Conservation (phyloP, 2,888 invertebrate genomes). For the Diachrysia chrysitis region DNA sequence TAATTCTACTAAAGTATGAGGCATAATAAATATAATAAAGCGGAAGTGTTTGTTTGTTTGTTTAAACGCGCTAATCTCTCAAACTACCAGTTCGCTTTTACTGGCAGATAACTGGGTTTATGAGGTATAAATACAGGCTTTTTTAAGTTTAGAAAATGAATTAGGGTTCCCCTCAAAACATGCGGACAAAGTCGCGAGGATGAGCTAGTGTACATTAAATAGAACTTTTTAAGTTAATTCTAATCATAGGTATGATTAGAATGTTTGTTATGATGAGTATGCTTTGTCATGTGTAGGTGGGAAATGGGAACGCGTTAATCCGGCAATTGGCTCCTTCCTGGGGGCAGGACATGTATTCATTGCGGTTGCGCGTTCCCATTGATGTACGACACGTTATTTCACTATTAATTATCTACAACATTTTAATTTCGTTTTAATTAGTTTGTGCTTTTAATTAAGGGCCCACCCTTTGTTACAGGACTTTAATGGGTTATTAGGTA, state of each 20-base stretch:
- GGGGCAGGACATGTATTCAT: slow-evolving; percentile 54
- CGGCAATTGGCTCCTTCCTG: slow-evolving; percentile 69
- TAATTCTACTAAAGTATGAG: no score
- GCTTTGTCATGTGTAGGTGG: slow-evolving; percentile 43
- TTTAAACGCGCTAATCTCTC: no score
- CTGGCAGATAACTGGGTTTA: no score
- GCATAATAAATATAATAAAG: no score
- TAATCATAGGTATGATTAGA: slow-evolving; percentile 18
- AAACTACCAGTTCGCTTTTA: no score
- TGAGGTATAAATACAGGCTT: no score
- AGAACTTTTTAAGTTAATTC: slow-evolving; percentile 33
- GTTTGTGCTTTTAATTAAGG: slow-evolving; percentile 11
- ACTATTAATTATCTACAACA: neutral
- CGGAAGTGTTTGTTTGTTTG: no score
- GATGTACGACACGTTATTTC: slow-evolving; percentile 24
- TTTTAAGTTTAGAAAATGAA: no score
- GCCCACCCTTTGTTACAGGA: neutral
- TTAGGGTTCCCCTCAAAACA: no score
- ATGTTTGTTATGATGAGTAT: no score
- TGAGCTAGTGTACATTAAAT: no score
- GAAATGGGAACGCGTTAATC: slow-evolving; percentile 66
- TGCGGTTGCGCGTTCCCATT: slow-evolving; percentile 47
- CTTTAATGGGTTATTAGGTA: neutral
- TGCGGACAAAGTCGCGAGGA: no score
- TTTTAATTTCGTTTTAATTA: slow-evolving; percentile 17